Evolutionary conservation across 2,113 vertebrate genomes (phyloP).

Genomic region (Datnioides undecimradiatus): DNA sequence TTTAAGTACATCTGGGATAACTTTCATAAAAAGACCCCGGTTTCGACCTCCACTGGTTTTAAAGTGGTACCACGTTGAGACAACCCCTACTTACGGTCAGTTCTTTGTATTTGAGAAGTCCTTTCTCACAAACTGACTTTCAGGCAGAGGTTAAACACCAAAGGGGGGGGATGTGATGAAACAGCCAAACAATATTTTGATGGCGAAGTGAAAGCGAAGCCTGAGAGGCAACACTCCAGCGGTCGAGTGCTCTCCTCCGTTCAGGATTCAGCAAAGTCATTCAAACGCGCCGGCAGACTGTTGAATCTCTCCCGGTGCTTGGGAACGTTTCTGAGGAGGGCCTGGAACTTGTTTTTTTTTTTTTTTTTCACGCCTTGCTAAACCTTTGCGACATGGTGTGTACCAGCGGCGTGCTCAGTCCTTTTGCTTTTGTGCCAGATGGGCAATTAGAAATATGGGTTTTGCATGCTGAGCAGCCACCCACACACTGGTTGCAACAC

Average conservation of each 20-base stretch:
- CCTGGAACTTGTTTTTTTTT: constrained; percentile 12
- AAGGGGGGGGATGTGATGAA: neutral
- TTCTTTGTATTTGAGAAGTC: neutral
- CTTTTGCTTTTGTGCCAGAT: constrained; percentile 70
- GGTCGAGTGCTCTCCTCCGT: constrained; percentile 1
- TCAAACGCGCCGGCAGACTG: constrained; percentile 14
- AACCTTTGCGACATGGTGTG: constrained; percentile 42
- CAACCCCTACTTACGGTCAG: neutral
- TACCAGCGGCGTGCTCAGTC: constrained; percentile 23
- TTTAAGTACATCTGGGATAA: too few species aligned
- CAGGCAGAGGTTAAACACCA: neutral
- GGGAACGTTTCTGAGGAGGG: constrained; percentile 27
- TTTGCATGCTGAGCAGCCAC: constrained; percentile 67
- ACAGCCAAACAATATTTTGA: neutral
- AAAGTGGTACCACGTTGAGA: too few species aligned
- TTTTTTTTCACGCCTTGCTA: constrained; percentile 34
- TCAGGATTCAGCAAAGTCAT: constrained; percentile 27
- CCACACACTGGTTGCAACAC: constrained; percentile 66
- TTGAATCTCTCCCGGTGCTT: neutral
- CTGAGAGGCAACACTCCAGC: neutral
- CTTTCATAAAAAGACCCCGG: neutral
- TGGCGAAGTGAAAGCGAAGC: constrained; percentile 3
- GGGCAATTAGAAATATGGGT: constrained; percentile 73
- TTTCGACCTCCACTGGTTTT: neutral
- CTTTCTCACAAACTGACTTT: neutral